Percentiles rank a stretch among this genome's conserved stretches.
These are phyloP conservation scores for Cromileptes altivelis DNA, from an alignment of 2,113 vertebrate species.

Conservation along the genomic window DNA sequence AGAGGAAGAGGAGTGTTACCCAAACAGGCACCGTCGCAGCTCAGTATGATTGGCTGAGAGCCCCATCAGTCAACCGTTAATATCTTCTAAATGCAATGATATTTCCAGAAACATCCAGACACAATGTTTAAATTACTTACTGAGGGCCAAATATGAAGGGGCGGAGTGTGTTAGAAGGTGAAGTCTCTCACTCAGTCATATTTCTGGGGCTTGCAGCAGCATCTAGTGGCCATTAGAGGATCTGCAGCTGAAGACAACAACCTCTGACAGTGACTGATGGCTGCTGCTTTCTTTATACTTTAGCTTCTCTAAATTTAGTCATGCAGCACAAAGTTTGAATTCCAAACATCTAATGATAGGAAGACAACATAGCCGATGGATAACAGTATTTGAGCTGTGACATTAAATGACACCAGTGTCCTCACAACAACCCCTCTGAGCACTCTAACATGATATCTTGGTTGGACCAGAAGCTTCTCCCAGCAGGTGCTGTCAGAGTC, in stretches of 20 bases:
- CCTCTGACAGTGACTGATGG: neutral
- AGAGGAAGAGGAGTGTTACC: neutral
- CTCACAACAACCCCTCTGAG: neutral
- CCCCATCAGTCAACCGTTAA: neutral
- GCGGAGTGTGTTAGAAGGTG: neutral
- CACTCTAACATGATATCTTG: neutral
- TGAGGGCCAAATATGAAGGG: neutral
- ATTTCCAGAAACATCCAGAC: neutral
- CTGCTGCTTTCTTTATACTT: neutral
- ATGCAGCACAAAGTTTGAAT: neutral
- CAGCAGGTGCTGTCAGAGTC: neutral
- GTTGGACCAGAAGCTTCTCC: too few relatives aligned
- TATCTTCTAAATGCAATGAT: neutral
- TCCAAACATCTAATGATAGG: neutral
- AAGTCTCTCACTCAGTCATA: neutral
- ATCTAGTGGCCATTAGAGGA: slow-evolving; percentile 16
- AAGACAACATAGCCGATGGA: neutral
- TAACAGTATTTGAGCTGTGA: too few relatives aligned
- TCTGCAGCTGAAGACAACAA: neutral
- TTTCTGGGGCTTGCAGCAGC: neutral
- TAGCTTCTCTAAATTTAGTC: neutral
- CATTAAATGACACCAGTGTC: neutral
- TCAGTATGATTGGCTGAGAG: neutral
- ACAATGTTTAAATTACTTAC: neutral
- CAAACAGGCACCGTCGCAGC: neutral